Conservation (phyloP, 2,113 vertebrate genomes). For the Vicugna pacos region DNA sequence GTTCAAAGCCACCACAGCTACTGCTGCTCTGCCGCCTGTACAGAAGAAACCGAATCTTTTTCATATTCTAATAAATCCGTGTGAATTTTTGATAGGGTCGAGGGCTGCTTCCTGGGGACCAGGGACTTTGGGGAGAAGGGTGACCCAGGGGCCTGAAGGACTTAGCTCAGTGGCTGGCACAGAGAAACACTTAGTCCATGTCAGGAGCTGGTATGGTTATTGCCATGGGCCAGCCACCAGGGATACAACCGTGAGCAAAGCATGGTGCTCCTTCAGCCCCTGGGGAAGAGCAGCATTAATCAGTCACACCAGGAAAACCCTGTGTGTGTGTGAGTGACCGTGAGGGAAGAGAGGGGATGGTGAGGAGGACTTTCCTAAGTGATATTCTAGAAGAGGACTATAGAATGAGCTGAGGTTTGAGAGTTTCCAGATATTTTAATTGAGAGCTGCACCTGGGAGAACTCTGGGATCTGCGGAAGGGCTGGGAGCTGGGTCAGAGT, state of each 20-base stretch:
- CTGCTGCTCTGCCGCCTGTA: conserved; percentile 80
- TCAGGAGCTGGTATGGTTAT: not conserved
- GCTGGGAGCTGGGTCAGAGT: not conserved
- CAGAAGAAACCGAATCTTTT: conserved; percentile 88
- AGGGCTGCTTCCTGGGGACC: conserved; percentile 56
- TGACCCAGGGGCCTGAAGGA: not conserved
- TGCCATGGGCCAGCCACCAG: not conserved
- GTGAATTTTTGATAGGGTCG: conserved; percentile 86
- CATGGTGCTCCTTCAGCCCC: rapidly evolving
- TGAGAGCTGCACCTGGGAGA: not conserved
- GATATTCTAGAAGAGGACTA: not conserved
- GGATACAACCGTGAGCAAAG: not conserved
- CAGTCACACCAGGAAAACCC: not conserved
- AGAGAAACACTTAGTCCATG: not conserved
- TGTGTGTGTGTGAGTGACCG: not conserved
- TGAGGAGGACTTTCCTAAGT: not conserved
- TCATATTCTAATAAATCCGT: conserved; percentile 91
- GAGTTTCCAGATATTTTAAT: not conserved
- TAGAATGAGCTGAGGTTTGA: not conserved
- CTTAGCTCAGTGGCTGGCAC: not conserved
- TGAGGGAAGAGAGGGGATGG: not conserved
- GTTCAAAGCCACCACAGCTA: conserved; percentile 72
- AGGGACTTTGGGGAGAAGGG: not conserved
- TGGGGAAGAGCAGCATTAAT: rapidly evolving
- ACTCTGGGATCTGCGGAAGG: not conserved